Conservation (phyloP, 2,888 invertebrate genomes). For the Atrina japonica region DNA sequence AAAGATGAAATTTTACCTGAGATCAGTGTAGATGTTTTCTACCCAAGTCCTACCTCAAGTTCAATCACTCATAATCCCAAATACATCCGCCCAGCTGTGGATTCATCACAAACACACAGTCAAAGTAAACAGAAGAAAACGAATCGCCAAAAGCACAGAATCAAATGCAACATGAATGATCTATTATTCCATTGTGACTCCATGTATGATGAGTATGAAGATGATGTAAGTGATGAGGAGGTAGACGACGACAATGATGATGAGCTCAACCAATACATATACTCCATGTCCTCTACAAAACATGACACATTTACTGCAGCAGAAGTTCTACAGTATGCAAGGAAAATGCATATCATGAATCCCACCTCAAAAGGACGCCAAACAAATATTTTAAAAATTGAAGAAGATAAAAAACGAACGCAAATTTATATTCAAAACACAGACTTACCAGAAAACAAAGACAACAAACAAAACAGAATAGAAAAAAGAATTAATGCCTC, state of each 20-base stretch:
- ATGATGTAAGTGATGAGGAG: constrained; percentile 16
- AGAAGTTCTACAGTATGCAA: constrained; percentile 33
- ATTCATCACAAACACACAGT: no score
- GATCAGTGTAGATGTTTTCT: constrained; percentile 51
- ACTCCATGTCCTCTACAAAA: not conserved
- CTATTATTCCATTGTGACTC: no score
- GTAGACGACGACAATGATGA: constrained; percentile 23
- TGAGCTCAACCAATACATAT: constrained; percentile 2
- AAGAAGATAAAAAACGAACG: not conserved
- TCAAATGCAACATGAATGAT: no score
- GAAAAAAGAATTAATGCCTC: no score
- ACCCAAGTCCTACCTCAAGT: constrained; percentile 52
- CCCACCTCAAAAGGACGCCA: not conserved
- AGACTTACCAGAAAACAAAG: no score
- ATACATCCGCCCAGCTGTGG: constrained; percentile 43
- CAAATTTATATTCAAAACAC: not conserved
- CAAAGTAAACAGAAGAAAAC: no score
- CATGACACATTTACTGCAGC: constrained; percentile 27
- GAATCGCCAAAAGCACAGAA: no score
- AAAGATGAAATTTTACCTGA: constrained; percentile 8
- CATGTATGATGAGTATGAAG: constrained; percentile 7
- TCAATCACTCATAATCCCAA: constrained; percentile 58
- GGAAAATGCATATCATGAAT: constrained; percentile 25
- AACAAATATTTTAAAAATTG: not conserved
- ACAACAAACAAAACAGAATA: no score